Evolutionary conservation across 2,113 vertebrate species (phyloP).

Genomic region (Sinocyclocheilus anshuiensis): DNA sequence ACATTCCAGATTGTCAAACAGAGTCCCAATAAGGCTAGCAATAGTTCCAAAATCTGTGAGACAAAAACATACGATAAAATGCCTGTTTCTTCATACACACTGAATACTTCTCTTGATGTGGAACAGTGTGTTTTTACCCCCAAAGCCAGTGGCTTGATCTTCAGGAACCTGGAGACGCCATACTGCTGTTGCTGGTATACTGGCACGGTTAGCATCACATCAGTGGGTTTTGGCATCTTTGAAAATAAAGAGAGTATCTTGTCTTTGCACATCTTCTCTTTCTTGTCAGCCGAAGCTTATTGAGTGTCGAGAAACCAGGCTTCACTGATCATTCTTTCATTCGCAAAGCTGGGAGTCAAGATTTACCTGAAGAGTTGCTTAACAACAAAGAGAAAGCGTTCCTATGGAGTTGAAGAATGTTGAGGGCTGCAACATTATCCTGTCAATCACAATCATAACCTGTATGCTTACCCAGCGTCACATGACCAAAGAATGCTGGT

Average conservation of each 20-base stretch:
- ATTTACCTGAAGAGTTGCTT: slow-evolving; percentile 1
- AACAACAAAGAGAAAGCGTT: not conserved
- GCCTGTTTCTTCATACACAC: not conserved
- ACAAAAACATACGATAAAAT: not conserved
- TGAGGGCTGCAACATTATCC: not conserved
- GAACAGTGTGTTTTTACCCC: slow-evolving; percentile 1
- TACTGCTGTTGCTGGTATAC: not conserved
- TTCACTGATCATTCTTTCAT: not conserved
- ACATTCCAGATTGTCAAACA: not conserved
- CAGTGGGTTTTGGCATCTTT: not conserved
- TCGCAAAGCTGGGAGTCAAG: not conserved
- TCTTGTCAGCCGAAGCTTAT: not conserved
- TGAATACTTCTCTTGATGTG: not conserved
- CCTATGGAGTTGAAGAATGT: not conserved
- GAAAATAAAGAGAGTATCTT: not conserved
- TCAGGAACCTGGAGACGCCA: slow-evolving; percentile 8
- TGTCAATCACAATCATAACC: not conserved
- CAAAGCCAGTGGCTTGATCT: not conserved
- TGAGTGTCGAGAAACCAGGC: not conserved
- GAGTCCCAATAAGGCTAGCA: not conserved
- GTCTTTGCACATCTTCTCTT: not conserved
- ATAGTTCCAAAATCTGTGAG: not conserved
- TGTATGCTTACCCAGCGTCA: not conserved
- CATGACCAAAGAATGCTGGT: not conserved
- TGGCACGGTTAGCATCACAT: not conserved